A percentile compares a stretch with the other conserved stretches of the same genome.
Conservation (phyloP, 1,140 invertebrate species). For the Thereuonema tuberculata region DNA sequence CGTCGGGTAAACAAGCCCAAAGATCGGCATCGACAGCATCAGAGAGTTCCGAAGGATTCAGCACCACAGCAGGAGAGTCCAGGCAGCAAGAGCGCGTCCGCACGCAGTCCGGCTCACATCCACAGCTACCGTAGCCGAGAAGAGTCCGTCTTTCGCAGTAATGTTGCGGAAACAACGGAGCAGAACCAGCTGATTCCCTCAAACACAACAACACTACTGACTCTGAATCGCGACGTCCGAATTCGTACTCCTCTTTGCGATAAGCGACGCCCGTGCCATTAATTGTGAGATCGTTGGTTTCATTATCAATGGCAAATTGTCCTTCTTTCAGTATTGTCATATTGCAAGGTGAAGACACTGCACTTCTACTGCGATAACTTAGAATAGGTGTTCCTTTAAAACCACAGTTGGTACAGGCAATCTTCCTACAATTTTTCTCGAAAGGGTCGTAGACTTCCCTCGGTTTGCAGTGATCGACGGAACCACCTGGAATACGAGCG, state of each 20-base stretch:
- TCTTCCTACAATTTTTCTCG: neutral
- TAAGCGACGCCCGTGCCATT: neutral
- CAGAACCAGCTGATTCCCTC: too few species aligned
- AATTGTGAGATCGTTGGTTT: neutral
- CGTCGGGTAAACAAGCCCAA: neutral
- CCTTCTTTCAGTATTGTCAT: neutral
- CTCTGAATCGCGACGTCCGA: neutral
- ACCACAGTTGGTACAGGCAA: neutral
- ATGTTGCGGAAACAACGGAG: constrained; percentile 1
- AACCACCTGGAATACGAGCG: neutral
- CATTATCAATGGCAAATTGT: neutral
- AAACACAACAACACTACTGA: neutral
- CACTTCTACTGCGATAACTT: neutral
- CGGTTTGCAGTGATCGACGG: neutral
- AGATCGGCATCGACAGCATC: neutral
- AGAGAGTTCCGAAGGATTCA: neutral
- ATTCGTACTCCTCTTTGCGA: neutral
- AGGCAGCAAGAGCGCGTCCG: neutral
- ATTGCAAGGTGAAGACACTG: constrained; percentile 2
- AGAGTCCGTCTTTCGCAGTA: neutral
- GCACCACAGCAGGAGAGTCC: neutral
- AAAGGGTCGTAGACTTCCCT: constrained; percentile 4
- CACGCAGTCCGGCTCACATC: neutral
- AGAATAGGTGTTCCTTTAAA: too few species aligned
- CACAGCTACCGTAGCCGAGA: constrained; percentile 4